Base-by-base conservation (phyloP, 2,113 vertebrate species). In the Lagopus leucura region DNA sequence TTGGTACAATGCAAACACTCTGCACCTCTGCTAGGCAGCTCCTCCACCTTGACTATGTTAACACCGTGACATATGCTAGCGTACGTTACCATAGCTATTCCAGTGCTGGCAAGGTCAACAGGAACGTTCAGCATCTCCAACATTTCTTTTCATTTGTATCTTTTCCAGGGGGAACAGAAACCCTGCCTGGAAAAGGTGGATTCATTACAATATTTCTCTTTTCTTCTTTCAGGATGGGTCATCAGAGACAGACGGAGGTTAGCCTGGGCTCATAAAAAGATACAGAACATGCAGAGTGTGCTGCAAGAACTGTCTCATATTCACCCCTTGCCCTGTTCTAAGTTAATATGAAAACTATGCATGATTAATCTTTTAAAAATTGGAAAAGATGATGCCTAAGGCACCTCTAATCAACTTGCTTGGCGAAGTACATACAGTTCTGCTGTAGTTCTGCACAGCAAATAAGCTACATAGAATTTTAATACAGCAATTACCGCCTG, bases 401-500 rank as follows among this genome's bases (percentile, higher is more conserved):
- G 71, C 61, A 93, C 89, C 63, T 90, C 72, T 89, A 95, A 95
- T 88, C 83, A 77, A 78, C 55, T 86, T 83, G 79, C 76, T 93
- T 93, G 50, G 75, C 28, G 30, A 94, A 63, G 52, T 60, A 65
- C 36, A 6, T 65, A 18, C 11, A 90, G 70, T 66, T 89, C 40
- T 86, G 57, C 61, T 79, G 61, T 89, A 79, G 77, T 86, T 54
- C 64, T 86, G 48, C 34, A 40, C 10, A 1, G 81, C 60, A 94
- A 90, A 58, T 54, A 93, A 95, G 64, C 61, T 55, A 80, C 50
- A 58, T 4, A 12, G 83, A 95, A 92, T 96, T 96, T 96, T 95
- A 94, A 86, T 91, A 94, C 75, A 89, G 80, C 58, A 96, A 93
- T 96, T 93, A 96, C 72, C 10, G 36, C 61, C 85, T 93, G 72